Evolutionary conservation across 2,113 vertebrate genomes (phyloP), one percentile per base, ranked within the genome.

Genomic region (Lates calcarifer): DNA sequence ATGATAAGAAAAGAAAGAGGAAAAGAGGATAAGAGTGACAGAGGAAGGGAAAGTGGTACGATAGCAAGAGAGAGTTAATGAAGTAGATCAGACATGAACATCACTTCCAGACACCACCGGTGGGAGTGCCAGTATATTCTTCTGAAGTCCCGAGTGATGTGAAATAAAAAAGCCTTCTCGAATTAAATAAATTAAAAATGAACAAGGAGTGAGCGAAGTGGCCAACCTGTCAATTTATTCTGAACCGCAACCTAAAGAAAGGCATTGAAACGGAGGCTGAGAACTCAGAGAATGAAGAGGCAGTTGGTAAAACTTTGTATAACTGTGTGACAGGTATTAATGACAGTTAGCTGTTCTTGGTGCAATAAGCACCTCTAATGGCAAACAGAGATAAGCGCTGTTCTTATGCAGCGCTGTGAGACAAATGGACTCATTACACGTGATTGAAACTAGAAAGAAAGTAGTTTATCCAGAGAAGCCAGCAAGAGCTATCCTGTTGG

Each of bases 381-480:
- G 82, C 77, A 83, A 92, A 84, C 76, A 74, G 75, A 90, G 83
- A 93, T 89, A 92, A 92, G 84, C 82, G 74, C 63, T 74, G 83
- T 84, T 89, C 87, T 83, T 78, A 55, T 65, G 57, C 85, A 83
- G 67, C 39, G n/a, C 76, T 67, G 77, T 12, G 80, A 93, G 92
- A 94, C 86, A 88, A 91, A 94, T 91, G 53, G 82, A 84, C 84
- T 93, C 91, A 93, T 94, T 93, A 94, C 61, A 72, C 57, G 66
- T 74, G 71, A 88, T 72, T 84, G 84, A 93, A 87, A 89, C 78
- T 51, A 39, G 60, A 49, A 63, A 72, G 39, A 64, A 49, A 69
- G 63, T 64, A 74, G 77, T 79, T 92, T 79, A 87, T 89, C 79
- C 49, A 57, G 33, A 73, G 77, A 82, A 85, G 66, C 53, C 67